Evolutionary conservation across 2,797 vertebrate genomes (phyloP).

Genomic region (Tamandua tetradactyla): DNA sequence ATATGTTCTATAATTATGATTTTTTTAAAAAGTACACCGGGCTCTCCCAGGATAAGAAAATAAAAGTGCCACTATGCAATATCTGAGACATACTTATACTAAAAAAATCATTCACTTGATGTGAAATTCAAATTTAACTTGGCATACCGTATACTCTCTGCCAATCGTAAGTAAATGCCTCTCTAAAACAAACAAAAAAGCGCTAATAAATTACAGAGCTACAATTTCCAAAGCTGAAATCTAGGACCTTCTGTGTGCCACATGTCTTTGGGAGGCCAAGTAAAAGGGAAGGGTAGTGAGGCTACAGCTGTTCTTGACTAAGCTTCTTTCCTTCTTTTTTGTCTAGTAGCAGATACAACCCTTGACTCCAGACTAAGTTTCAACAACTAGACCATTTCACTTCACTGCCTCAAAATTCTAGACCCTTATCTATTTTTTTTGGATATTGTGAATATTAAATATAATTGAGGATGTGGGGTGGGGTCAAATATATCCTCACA

Average conservation of each 20-base stretch:
- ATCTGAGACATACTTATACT: neutral
- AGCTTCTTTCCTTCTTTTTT: slow-evolving; percentile 20
- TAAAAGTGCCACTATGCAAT: neutral
- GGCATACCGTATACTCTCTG: neutral
- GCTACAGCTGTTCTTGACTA: neutral
- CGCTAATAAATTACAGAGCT: slow-evolving; percentile 44
- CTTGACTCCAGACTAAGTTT: slow-evolving; percentile 34
- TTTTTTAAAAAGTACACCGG: slow-evolving; percentile 24
- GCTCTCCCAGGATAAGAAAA: slow-evolving; percentile 5
- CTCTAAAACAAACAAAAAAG: slow-evolving; percentile 54
- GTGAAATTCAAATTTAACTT: slow-evolving; percentile 50
- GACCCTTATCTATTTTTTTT: neutral
- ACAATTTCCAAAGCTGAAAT: slow-evolving; percentile 33
- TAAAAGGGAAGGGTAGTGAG: neutral
- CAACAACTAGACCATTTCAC: slow-evolving; percentile 41
- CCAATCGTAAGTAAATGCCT: slow-evolving; percentile 28
- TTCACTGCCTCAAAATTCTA: slow-evolving; percentile 34
- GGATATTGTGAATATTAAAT: slow-evolving; percentile 12
- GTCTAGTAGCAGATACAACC: slow-evolving; percentile 15
- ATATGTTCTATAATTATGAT: neutral
- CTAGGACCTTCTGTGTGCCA: neutral
- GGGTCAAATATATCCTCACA: neutral
- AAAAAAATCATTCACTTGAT: neutral
- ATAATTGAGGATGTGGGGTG: neutral
- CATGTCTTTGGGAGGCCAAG: slow-evolving; percentile 55